Evolutionary conservation across 53 echinoderm and acorn worm genomes (phyloP), one percentile per base, ranked within the genome.

Genomic region (Paracentrotus lividus): DNA sequence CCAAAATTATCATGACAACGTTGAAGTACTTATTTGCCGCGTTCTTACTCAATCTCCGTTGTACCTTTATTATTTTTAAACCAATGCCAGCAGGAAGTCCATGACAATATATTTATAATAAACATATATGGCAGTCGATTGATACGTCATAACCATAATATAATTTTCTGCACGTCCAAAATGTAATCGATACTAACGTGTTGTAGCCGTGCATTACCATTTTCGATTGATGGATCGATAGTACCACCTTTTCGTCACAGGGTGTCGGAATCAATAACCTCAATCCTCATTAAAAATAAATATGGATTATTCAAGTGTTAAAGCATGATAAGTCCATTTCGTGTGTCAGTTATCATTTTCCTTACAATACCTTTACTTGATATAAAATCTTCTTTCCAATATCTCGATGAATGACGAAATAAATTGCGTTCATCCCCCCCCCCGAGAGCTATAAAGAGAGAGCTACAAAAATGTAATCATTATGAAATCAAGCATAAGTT

Each of bases 141-240:
- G 26, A 64, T 64, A 29, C 31, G 31, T 0, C 26, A 57, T 18
- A 27, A 31, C 64, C 26, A 8, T 64, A 29, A 29, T 10, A 27
- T 18, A 64, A 27, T 1, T 27, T 27, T 64, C 27, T 9, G 20
- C 12, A n/a, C 24, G 29, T 72, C 16, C 72, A n/a, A n/a, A n/a
- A n/a, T n/a, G n/a, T n/a, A 26, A 72, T 72, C 72, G 72, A 72
- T 72, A 72, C 40, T 72, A 20, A 38, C 72, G 72, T 40, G 40
- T 40, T 72, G 18, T 72, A 72, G 72, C 3, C 16, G 40, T 36
- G 72, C 72, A 72, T 72, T 36, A 72, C 40, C 21, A 72, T 18
- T 72, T 20, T 72, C 72, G 72, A 72, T 72, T 10, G 72, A 36
- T 40, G 36, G 72, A 40, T 72, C 72, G 38, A 72, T 72, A 72